Percentiles rank a stretch among this genome's conserved stretches.
Evolutionary conservation across 2,113 vertebrate genomes (phyloP).

Genomic region (Psilopsiagon aurifrons): DNA sequence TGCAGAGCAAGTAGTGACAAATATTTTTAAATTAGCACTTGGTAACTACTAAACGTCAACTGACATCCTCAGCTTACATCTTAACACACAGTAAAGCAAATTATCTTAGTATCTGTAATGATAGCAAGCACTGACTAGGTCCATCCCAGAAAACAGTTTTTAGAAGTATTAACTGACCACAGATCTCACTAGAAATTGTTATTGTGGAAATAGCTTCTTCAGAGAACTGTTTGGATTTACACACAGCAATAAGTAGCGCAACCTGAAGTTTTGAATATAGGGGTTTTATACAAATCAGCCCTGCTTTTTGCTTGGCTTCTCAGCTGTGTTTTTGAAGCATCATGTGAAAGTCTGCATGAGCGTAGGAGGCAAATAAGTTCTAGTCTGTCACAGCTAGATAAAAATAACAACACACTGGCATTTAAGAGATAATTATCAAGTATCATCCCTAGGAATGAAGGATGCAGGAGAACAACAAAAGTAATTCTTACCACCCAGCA

Average conservation of each 20-base stretch:
- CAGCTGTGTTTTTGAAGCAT: neutral
- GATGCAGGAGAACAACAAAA: neutral
- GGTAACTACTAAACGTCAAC: neutral
- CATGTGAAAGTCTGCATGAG: neutral
- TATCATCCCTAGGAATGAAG: neutral
- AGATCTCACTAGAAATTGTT: neutral
- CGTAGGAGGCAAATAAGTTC: constrained; percentile 28
- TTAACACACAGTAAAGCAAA: neutral
- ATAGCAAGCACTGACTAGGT: neutral
- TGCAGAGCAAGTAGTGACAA: neutral
- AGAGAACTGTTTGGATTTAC: neutral
- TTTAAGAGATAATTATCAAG: neutral
- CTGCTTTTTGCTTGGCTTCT: neutral
- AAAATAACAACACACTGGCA: constrained; percentile 19
- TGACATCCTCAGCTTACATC: neutral
- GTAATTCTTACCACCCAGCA: neutral
- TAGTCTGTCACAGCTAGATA: constrained; percentile 26
- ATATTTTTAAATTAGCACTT: neutral
- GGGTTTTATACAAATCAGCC: neutral
- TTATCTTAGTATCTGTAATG: neutral
- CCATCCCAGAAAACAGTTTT: neutral
- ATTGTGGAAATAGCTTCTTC: neutral
- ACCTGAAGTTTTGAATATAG: neutral
- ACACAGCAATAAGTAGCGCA: neutral
- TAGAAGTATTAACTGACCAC: neutral